Evolutionary conservation across 2,797 vertebrate species (phyloP).

Genomic region (Schizopygopsis pylzovi): DNA sequence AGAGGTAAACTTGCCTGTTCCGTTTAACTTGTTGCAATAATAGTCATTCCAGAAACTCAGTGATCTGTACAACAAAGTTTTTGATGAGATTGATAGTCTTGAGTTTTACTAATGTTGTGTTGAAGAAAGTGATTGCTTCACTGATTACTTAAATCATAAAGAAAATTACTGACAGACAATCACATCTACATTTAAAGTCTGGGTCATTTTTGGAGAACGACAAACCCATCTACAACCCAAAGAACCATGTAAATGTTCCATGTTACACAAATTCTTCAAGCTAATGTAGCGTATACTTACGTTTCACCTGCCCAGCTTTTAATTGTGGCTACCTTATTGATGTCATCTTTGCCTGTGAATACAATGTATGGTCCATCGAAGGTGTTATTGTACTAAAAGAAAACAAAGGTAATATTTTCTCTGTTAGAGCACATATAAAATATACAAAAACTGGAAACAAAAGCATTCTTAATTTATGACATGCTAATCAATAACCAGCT

Average conservation of each 20-base stretch:
- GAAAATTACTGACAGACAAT: not conserved
- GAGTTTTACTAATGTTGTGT: not conserved
- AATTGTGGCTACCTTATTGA: conserved; percentile 83
- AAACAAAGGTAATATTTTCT: not conserved
- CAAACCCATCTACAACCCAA: not conserved
- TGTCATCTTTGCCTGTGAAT: conserved; percentile 83
- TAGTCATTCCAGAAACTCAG: conserved; percentile 80
- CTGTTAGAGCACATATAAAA: not conserved
- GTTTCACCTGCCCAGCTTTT: conserved; percentile 79
- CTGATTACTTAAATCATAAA: not conserved
- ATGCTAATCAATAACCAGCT: too few relatives aligned
- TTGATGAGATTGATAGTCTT: not conserved
- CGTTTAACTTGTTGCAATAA: conserved; percentile 91
- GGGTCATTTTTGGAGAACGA: not conserved
- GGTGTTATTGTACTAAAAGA: conserved; percentile 86
- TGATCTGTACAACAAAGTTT: conserved; percentile 60
- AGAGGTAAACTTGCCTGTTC: conserved; percentile 83
- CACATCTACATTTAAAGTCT: not conserved
- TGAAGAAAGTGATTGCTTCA: not conserved
- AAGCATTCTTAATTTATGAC: not conserved
- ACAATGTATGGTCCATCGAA: conserved; percentile 85
- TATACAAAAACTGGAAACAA: not conserved
- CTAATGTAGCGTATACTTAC: conserved; percentile 72
- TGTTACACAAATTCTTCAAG: not conserved
- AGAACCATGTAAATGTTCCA: not conserved